Evolutionary conservation across 2,113 vertebrate genomes (phyloP).

Genomic region (Neopipo cinnamomea): DNA sequence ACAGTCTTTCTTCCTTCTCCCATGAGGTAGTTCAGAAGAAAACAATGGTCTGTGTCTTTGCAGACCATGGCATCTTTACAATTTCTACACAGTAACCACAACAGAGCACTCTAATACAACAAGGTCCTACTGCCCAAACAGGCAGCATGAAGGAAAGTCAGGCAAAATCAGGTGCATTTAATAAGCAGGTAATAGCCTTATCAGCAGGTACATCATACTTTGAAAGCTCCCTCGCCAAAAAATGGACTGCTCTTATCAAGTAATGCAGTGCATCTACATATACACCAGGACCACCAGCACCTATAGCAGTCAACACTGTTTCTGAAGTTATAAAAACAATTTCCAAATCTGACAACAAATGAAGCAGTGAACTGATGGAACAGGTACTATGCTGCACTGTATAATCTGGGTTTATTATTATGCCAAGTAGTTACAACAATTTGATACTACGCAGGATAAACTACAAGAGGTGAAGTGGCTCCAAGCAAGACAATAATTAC

Average conservation of each 20-base stretch:
- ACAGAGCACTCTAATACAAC: background rate
- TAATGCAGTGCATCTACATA: background rate
- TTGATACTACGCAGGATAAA: background rate
- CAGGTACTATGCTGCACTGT: background rate
- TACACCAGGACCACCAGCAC: background rate
- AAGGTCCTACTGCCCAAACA: background rate
- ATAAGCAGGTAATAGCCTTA: background rate
- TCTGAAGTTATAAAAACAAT: background rate
- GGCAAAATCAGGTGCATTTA: background rate
- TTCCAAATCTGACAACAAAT: background rate
- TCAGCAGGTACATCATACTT: background rate
- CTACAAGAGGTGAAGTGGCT: background rate
- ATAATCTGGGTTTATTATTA: background rate
- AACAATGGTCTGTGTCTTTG: background rate
- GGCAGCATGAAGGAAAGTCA: background rate
- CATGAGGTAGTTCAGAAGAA: background rate
- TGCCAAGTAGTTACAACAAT: background rate
- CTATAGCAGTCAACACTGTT: background rate
- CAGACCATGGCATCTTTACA: background rate
- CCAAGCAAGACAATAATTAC: conserved; percentile 26
- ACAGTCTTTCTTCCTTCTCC: background rate
- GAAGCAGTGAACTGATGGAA: background rate
- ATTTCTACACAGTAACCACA: background rate
- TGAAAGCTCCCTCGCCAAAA: background rate
- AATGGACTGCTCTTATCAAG: background rate